A percentile compares a stretch with the other conserved stretches of the same genome.
Conservation (phyloP, 2,113 vertebrate genomes). For the Calidris pygmaea region DNA sequence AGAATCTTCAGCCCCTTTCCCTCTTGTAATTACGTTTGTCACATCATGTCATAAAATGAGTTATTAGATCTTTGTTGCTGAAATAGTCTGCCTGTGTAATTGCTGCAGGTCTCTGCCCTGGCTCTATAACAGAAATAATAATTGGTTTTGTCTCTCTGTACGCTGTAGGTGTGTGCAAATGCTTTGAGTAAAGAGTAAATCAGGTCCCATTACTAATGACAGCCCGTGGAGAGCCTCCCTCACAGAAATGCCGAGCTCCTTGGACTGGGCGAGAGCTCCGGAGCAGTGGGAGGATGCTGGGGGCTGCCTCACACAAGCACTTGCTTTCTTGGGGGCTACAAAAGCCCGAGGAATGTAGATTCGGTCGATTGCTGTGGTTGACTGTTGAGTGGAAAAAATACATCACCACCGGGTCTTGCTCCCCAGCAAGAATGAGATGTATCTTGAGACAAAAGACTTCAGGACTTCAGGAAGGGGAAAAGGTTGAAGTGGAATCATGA, state of each 20-base stretch:
- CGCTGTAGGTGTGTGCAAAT: neutral
- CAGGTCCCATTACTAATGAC: neutral
- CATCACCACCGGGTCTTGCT: neutral
- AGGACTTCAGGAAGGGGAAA: neutral
- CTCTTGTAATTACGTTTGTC: slow-evolving; percentile 21
- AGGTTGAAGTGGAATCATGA: neutral
- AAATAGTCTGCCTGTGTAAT: neutral
- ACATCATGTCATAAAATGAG: neutral
- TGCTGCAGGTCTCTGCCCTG: neutral
- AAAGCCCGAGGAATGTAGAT: neutral
- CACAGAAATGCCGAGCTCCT: neutral
- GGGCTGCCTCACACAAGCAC: neutral
- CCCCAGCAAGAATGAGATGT: neutral
- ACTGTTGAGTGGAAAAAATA: neutral
- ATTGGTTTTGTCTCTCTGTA: neutral
- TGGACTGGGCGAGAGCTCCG: fast-evolving
- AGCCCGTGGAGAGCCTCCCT: neutral
- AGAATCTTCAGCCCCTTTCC: neutral
- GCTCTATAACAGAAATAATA: neutral
- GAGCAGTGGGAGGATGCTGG: neutral
- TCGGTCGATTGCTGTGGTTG: neutral
- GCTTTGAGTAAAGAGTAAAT: neutral
- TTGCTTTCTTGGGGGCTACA: neutral
- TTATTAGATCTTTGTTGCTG: slow-evolving; percentile 12
- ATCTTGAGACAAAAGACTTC: neutral